Evolutionary conservation across 2,797 vertebrate genomes (phyloP), one percentile per base, ranked within the genome.

Genomic region (Sebastes paucispinis): DNA sequence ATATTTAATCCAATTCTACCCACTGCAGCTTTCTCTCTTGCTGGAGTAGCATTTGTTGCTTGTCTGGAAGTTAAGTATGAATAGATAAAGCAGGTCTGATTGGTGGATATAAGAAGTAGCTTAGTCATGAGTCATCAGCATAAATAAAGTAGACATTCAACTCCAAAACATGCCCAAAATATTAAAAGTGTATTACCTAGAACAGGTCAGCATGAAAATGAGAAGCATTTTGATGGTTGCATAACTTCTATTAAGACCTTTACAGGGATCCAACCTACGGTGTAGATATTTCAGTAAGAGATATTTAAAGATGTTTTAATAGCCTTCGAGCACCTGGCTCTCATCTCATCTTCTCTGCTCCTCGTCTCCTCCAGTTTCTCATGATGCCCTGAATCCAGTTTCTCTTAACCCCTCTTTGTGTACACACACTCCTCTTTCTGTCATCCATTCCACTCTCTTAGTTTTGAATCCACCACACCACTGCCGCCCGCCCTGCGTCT

Each of bases 261-360:
- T 9, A 69, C 8, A 47, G 25, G 20, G 14, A 39, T 29, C 29
- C 6, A 73, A 50, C 31, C 3, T 16, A 16, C 13, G 14, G 50
- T 36, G 16, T 22, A 52, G 25, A 82, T 76, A 39, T 77, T 66
- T 79, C 39, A 60, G 39, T 22, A 6, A 68, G 57, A 74, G 3
- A 83, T 71, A 79, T 81, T 76, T 65, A 60, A 82, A 78, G 67
- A 70, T 57, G 27, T 36, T 29, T 69, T 70, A 82, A 80, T 60
- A 69, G 31, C n/a, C 27, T 67, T 12, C 1, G 8, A 73, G 58
- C 24, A 1, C 22, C 8, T 43, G 54, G 47, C 47, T 75, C 73
- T 69, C 25, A 69, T 76, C 43, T 72, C 69, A 73, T 80, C 66
- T 72, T 27, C 60, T 74, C 64, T 73, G 24, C n/a, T 43, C 31